phyloP scores from a whole-genome alignment of 53 echinoderm and acorn worm genomes.

The Temnopleurus reevesii region DNA sequence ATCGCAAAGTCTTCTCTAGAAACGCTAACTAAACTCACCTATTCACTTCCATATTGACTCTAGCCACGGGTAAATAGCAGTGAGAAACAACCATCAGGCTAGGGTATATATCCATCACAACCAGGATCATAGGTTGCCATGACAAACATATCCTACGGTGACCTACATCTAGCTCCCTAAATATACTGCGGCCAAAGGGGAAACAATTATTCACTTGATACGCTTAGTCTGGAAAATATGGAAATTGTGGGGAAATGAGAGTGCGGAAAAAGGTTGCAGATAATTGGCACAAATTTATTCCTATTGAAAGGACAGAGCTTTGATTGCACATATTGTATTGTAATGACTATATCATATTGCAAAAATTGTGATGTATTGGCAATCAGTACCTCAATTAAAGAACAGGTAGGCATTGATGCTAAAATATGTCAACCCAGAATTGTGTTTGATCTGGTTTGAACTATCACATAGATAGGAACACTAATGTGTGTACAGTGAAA shows the following conservation, averaged over 20 bases:
- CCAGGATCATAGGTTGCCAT: constrained; percentile 17
- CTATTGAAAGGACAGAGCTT: too few species aligned
- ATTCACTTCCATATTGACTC: constrained; percentile 19
- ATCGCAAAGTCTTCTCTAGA: neutral
- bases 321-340: too few species aligned
- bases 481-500: too few species aligned
- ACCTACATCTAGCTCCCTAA: neutral
- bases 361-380: too few species aligned
- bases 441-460: too few species aligned
- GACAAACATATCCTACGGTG: constrained; percentile 28
- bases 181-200: neutral
- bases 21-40: neutral
- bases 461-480: too few species aligned
- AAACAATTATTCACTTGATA: neutral
- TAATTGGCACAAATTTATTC: neutral
- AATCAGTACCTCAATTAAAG: too few species aligned
- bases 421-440: too few species aligned
- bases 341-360: too few species aligned
- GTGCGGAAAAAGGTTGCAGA: neutral
- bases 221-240: neutral
- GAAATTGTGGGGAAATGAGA: neutral
- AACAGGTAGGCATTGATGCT: too few species aligned
- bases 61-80: neutral
- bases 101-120: constrained; percentile 43
- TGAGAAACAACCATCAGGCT: neutral